Conservation (phyloP, 2,888 invertebrate species). For the Pristionchus exspectatus region DNA sequence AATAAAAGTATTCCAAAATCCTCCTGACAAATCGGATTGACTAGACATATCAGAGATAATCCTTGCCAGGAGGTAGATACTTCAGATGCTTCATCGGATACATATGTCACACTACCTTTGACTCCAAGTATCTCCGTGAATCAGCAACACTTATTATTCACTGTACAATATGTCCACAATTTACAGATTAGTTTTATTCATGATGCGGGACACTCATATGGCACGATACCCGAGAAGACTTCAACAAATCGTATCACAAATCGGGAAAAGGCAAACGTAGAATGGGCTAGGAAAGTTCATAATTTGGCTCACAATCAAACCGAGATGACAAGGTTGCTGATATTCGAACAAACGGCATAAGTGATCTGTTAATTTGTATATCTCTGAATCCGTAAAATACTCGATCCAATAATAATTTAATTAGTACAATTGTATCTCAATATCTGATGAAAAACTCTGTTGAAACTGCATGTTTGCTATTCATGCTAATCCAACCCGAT, state of each 20-base stretch:
- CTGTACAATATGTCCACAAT: background rate
- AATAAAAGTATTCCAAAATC: background rate
- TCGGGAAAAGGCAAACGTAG: constrained; percentile 22
- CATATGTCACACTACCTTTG: background rate
- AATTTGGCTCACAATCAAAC: constrained; percentile 47
- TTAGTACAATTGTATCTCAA: constrained; percentile 36
- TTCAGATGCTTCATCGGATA: too few relatives aligned
- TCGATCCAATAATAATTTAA: constrained; percentile 25
- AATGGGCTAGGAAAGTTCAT: background rate
- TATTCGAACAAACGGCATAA: background rate
- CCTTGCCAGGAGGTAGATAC: too few relatives aligned
- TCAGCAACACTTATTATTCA: background rate
- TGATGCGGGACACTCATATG: constrained; percentile 1
- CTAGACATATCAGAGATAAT: too few relatives aligned
- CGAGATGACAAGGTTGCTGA: constrained; percentile 47
- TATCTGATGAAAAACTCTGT: constrained; percentile 26
- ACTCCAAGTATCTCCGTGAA: background rate
- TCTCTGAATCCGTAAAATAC: background rate
- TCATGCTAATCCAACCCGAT: constrained; percentile 32
- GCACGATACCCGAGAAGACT: constrained; percentile 27
- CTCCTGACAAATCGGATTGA: background rate
- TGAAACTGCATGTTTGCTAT: constrained; percentile 1
- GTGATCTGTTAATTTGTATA: constrained; percentile 2
- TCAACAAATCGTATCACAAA: constrained; percentile 20
- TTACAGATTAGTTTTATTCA: constrained; percentile 11